Evolutionary conservation across 1,140 invertebrate genomes (phyloP), one percentile per base, ranked within the genome.

Genomic region (Acromyrmex charruanus): DNA sequence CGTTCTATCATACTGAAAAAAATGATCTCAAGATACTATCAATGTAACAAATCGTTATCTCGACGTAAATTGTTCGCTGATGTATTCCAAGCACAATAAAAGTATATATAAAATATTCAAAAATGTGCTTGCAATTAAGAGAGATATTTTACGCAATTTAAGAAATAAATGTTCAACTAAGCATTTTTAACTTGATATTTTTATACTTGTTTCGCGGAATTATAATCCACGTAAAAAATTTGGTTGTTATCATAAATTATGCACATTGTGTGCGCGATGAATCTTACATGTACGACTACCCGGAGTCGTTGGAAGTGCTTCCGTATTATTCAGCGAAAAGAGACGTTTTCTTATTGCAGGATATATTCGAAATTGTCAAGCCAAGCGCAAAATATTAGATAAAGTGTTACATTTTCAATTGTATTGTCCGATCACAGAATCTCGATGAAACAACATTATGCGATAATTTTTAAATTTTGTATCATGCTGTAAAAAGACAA

Each of bases 281-380:
- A 80, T 80, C 63, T 80, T 39, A 39, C 61, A 79, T 80, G 21
- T 80, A 35, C 16, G 61, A 66, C n/a, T 53, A 58, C 35, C 21
- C 16, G 18, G 75, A 77, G 12, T 51, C 12, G 25, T 10, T 44
- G 61, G 44, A 53, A 80, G n/a, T 55, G n/a, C 49, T 80, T 53
- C 14, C n/a, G 9, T 80, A 80, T 80, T 80, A 80, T 69, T 65
- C 31, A 28, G 49, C 6, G 6, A 21, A 14, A 68, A 25, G 31
- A 68, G 31, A 28, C 14, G 39, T 63, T 53, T 51, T 65, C 75
- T 12, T 79, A 51, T n/a, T 14, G 14, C 25, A 21, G 1, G 10
- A 14, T 79, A 66, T 49, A 66, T 49, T 53, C 28, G 25, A 7
- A 66, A 79, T 16, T 79, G 25, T 79, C 77, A 16, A 63, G 58